A percentile compares a stretch with the other conserved stretches of the same genome.
phyloP scores from a whole-genome alignment of 2,888 invertebrate genomes.

The Stenichneumon culpator region DNA sequence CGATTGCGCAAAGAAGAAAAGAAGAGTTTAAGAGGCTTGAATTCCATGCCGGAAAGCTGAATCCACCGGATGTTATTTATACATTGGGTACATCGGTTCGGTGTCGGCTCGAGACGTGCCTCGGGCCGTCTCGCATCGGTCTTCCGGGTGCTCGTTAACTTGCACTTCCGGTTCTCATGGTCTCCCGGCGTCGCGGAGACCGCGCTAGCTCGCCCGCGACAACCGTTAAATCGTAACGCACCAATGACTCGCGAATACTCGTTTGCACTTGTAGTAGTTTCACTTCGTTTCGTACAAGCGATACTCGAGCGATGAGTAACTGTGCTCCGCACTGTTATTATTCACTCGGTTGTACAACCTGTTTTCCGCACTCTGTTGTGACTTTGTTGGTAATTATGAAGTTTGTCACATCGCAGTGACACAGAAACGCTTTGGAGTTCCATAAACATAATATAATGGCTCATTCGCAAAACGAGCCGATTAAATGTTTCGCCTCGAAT shows the following conservation, averaged over 20 bases:
- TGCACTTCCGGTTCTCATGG: slow-evolving; percentile 53
- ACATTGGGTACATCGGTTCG: neutral
- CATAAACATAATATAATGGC: neutral
- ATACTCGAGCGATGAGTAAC: slow-evolving; percentile 25
- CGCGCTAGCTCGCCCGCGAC: slow-evolving; percentile 21
- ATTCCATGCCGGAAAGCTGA: neutral
- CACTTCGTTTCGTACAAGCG: slow-evolving; percentile 15
- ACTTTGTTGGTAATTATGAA: slow-evolving; percentile 4
- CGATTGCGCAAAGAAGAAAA: too few species aligned
- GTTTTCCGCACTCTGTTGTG: neutral
- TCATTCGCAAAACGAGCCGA: too few species aligned
- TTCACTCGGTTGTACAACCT: slow-evolving; percentile 10
- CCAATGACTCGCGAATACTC: slow-evolving; percentile 33
- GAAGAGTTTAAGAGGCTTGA: neutral
- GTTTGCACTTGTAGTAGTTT: too few species aligned
- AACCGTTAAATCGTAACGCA: slow-evolving; percentile 51
- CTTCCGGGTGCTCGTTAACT: slow-evolving; percentile 57
- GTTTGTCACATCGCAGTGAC: neutral
- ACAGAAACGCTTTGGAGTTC: neutral
- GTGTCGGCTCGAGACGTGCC: slow-evolving; percentile 11
- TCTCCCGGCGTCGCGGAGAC: slow-evolving; percentile 26
- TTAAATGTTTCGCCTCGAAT: too few species aligned
- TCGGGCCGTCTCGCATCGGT: slow-evolving; percentile 14
- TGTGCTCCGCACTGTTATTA: slow-evolving; percentile 19
- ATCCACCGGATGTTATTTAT: slow-evolving; percentile 15